Evolutionary conservation across 2,113 vertebrate species (phyloP).

Genomic region (Sterna hirundo): DNA sequence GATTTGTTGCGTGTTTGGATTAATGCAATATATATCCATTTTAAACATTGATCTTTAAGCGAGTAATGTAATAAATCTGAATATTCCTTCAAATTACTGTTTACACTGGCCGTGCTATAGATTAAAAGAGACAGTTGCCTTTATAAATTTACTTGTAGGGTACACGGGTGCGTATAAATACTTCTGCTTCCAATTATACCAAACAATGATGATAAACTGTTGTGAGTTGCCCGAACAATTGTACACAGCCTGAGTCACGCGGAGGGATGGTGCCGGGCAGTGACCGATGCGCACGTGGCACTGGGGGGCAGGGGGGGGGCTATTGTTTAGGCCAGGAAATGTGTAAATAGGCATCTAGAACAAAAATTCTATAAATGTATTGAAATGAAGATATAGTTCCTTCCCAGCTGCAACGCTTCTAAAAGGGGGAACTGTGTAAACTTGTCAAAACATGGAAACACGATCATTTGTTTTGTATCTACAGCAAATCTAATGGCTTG

Average conservation of each 20-base stretch:
- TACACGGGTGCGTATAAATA: constrained; percentile 75
- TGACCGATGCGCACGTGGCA: constrained; percentile 21
- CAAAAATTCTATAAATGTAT: constrained; percentile 49
- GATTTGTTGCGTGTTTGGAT: constrained; percentile 72
- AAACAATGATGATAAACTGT: constrained; percentile 80
- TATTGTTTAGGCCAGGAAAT: constrained; percentile 74
- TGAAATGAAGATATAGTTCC: constrained; percentile 60
- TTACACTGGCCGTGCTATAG: constrained; percentile 77
- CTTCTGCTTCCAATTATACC: constrained; percentile 84
- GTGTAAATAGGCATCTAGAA: constrained; percentile 52
- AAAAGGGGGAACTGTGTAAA: constrained; percentile 10
- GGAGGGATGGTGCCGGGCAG: background rate
- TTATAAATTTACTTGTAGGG: constrained; percentile 79
- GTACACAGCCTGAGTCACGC: constrained; percentile 59
- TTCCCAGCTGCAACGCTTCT: constrained; percentile 66
- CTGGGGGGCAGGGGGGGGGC: background rate
- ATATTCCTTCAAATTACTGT: constrained; percentile 74
- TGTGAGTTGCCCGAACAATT: constrained; percentile 69
- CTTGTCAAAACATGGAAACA: constrained; percentile 27
- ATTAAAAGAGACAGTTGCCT: constrained; percentile 86
- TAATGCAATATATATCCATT: constrained; percentile 75
- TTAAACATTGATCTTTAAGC: constrained; percentile 78
- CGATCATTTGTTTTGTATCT: constrained; percentile 19
- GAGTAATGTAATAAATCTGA: constrained; percentile 72
- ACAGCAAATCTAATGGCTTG: constrained; percentile 56